Evolutionary conservation across 1,140 invertebrate species (phyloP), one percentile per base, ranked within the genome.

Genomic region (Aphidius ervi): DNA sequence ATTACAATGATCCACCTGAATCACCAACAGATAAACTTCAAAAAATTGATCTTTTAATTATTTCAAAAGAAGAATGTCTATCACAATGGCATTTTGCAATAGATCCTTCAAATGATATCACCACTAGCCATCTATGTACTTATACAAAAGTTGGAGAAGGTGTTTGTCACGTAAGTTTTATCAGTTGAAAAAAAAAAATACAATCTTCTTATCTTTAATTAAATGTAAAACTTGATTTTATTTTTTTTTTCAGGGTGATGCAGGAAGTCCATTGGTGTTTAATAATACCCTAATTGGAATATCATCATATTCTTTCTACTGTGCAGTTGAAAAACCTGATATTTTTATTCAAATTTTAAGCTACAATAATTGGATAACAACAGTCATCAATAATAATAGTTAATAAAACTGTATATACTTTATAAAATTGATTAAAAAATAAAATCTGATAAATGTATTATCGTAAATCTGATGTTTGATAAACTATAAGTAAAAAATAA

Each of bases 281-380:
- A 65, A 70, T 40, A 70, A 72, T 8, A 65, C 77, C 60, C 69
- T 85, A 4, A 78, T 83, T 49, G 86, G 86, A 45, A 70, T 86
- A 16, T 83, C 85, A 4, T 86, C 84, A 7, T 86, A 83, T 78
- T 85, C 84, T 4, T 77, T 80, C 23, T 82, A 84, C 4, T 87
- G 85, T 69, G 85, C 83, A 23, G 63, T 70, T 31, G 83, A 82
- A 20, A 81, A 80, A 61, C 85, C 85, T 7, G 85, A 31, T 31
- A 31, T 31, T 31, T 31, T 31, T 31, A 31, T 31, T 31, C 23
- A 31, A 31, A 31, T 31, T 31, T 31, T 31, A 0, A 31, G 4
- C 4, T 31, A 31, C 23, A 31, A 31, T 1, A 31, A 31, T 31
- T 31, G 23, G 23, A 31, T 31, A 31, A 31, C 23, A 31, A 31